Percentiles rank a stretch among this genome's conserved stretches.
Conservation (phyloP, 2,113 vertebrate species). For the Vombatus ursinus region DNA sequence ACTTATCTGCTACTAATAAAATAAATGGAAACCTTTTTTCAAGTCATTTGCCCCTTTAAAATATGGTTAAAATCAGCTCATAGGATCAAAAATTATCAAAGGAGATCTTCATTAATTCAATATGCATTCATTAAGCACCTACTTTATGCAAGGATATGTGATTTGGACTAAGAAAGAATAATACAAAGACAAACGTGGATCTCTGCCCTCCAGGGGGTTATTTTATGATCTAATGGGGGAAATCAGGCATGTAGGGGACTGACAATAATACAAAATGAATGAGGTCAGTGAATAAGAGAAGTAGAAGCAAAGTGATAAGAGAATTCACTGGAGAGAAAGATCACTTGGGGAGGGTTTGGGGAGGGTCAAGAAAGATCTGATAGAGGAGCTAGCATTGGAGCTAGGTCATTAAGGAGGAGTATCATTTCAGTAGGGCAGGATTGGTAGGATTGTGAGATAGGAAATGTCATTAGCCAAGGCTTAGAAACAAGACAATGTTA, state of each 20-base stretch:
- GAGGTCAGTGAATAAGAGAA: background rate
- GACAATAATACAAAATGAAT: background rate
- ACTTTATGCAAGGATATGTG: background rate
- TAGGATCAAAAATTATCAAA: background rate
- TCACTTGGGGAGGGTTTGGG: too few species aligned
- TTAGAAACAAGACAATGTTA: background rate
- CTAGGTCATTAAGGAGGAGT: background rate
- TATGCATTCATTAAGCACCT: too few species aligned
- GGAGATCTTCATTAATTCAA: background rate
- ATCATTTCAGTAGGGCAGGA: background rate
- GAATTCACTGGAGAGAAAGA: background rate
- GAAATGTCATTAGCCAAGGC: background rate
- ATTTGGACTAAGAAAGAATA: background rate
- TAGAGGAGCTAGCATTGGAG: background rate
- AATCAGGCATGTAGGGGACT: background rate
- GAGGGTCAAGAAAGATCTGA: background rate
- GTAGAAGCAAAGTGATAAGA: background rate
- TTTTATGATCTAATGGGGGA: background rate
- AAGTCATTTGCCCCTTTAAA: background rate
- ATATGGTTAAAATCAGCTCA: background rate
- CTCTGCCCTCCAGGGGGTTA: background rate
- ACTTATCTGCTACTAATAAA: background rate
- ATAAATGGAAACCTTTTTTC: background rate
- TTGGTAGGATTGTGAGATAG: background rate
- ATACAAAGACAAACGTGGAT: background rate